Conservation (phyloP, 2,888 invertebrate species). For the Petrolisthes manimaculis region DNA sequence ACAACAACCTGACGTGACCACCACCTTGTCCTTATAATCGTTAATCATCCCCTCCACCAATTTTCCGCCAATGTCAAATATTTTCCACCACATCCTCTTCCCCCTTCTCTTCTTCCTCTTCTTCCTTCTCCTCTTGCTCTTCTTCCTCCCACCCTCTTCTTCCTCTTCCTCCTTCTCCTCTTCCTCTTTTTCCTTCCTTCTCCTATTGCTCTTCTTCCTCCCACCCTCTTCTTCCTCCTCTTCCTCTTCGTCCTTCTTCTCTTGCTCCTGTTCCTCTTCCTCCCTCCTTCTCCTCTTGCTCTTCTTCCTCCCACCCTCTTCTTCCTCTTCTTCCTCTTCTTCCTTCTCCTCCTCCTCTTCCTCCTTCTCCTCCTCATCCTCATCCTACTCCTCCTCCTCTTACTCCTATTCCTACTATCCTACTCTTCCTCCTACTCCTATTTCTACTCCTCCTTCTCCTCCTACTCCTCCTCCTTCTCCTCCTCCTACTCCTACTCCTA, state of each 20-base stretch:
- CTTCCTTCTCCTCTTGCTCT: neutral
- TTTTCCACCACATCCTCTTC: neutral
- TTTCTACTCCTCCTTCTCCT: too few relatives aligned
- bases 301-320: too few relatives aligned
- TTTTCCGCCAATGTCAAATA: neutral
- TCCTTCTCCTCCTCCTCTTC: too few relatives aligned
- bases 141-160: slow-evolving; percentile 5
- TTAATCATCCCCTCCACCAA: neutral
- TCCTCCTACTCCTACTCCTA: too few relatives aligned
- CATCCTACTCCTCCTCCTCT: too few relatives aligned
- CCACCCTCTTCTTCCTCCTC: neutral
- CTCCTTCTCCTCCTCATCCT: too few relatives aligned
- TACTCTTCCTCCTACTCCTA: too few relatives aligned
- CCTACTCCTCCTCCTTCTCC: too few relatives aligned
- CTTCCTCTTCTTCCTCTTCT: neutral
- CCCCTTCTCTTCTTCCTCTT: neutral
- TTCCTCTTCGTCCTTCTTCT: neutral
- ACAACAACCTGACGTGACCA: neutral
- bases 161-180: neutral
- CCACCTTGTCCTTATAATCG: neutral
- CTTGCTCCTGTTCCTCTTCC: neutral
- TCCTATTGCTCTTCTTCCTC: neutral
- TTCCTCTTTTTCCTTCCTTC: neutral
- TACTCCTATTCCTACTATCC: too few relatives aligned
- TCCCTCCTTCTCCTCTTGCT: too few relatives aligned